Base-by-base conservation (phyloP, 2,113 vertebrate species). In the Crotalus helleri region DNA sequence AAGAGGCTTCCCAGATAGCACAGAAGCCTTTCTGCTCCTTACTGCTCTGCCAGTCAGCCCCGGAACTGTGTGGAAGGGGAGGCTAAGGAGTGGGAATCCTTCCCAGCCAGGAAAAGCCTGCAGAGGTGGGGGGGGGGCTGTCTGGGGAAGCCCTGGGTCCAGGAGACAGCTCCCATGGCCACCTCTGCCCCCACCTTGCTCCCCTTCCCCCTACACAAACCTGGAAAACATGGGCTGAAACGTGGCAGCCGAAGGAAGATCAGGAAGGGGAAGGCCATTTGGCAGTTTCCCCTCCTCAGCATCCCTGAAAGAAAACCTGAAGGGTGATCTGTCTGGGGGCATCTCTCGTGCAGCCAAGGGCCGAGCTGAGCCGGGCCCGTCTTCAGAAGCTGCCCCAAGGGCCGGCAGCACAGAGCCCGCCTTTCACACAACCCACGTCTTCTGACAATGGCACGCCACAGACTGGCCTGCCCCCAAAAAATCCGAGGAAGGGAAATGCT, bases 371-470 rank as follows among this genome's bases (percentile, higher is more conserved):
- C 85, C 90, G 9, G 8, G 49, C 49, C 49, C 49, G 23, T 51
- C 90, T 58, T 87, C 91, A 93, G 95, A 94, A 93, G 90, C 93
- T 17, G 92, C 51, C 91, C 81, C 6, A 90, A 29, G 46, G 39
- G 81, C 91, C 54, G 89, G 57, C 49, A 90, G 57, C 49, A 94
- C 93, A 96, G 85, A 94, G 90, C 87, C 21, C 21, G 85, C 90
- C 94, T 96, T 96, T 96, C 94, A 96, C 90, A 85, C 4, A 51
- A 44, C 55, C 87, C 58, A 49, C 53, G 59, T 93, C 90, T 92
- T 88, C 51, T 91, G 88, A 95, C 87, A 95, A 92, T 92, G 86
- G 81, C n/a, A 3, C 10, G 69, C 88, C 54, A 81, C 90, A 74
- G 74, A 91, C 21, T 9, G 90, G 19, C 39, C 6, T 5, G 58